Evolutionary conservation across 2,797 vertebrate species (phyloP), one percentile per base, ranked within the genome.

Genomic region (Chlorospingus flavigularis): DNA sequence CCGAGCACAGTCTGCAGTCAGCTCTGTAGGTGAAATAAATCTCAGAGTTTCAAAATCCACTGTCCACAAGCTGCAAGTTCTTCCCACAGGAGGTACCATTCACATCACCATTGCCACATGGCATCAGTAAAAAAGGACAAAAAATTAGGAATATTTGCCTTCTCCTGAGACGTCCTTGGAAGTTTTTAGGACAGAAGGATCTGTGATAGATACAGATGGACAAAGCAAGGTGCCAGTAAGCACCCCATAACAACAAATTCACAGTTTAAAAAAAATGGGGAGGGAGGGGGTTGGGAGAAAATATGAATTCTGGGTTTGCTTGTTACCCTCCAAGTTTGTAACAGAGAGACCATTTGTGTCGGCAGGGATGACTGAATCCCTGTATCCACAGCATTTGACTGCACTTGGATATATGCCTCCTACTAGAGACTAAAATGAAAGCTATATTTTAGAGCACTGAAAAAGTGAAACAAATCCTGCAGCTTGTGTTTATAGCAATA

Each of bases 361-460:
- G 0, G 47, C 57, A 89, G 65, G 72, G 72, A 79, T 31, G 23
- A 78, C 79, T 79, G 93, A 94, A 88, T 83, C 87, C 57, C 61
- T 51, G 60, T 80, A 86, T 77, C 72, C 57, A 67, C 65, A 92
- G 83, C 79, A 88, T 71, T 80, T 94, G 91, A 94, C 66, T 92
- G 58, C 43, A 33, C 67, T 91, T 81, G 57, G 90, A 94, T 95
- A 91, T 87, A 95, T 77, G 86, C 88, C 67, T 94, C 73, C 88
- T 93, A 81, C 83, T 86, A 96, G 37, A 86, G 47, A 86, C 66
- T 90, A 90, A 96, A 95, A 96, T 91, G 93, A 95, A 95, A 92
- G 81, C 91, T 87, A 10, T 89, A 85, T 89, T 92, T 88, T 86
- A 95, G 68, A 92, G 66, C 55, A 43, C 51, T 80, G 48, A 28